Evolutionary conservation across 2,888 invertebrate genomes (phyloP).

Genomic region (Automeris io): DNA sequence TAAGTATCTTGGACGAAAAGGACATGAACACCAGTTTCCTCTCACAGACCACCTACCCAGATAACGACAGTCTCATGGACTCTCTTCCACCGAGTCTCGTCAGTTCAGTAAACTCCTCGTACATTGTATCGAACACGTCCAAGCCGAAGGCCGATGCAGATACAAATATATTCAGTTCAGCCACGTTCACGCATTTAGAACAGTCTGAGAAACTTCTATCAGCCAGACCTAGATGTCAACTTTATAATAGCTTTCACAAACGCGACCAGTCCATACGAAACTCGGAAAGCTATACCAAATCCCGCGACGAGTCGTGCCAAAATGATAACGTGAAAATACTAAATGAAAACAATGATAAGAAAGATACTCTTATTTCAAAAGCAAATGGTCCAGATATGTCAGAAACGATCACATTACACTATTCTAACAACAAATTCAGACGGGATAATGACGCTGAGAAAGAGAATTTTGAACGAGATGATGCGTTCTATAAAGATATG

Average conservation of each 20-base stretch:
- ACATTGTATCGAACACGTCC: constrained; percentile 48
- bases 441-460: constrained; percentile 55
- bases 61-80: constrained; percentile 66
- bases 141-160: constrained; percentile 45
- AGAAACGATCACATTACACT: constrained; percentile 63
- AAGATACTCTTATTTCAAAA: constrained; percentile 37
- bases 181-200: constrained; percentile 64
- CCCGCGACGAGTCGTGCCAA: constrained; percentile 59
- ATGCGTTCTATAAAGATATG: constrained; percentile 64
- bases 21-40: constrained; percentile 74
- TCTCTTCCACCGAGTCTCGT: constrained; percentile 65
- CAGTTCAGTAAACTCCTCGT: constrained; percentile 67
- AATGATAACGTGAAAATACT: constrained; percentile 55
- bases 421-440: constrained; percentile 56
- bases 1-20: constrained; percentile 69
- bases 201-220: constrained; percentile 58
- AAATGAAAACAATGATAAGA: constrained; percentile 58
- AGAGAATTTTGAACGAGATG: constrained; percentile 64
- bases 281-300: constrained; percentile 63
- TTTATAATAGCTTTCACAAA: constrained; percentile 53
- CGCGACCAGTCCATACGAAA: constrained; percentile 45
- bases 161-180: constrained; percentile 60
- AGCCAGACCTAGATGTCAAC: constrained; percentile 47
- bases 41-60: constrained; percentile 67
- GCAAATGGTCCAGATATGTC: constrained; percentile 42